Evolutionary conservation across 2,113 vertebrate species (phyloP), one percentile per base, ranked within the genome.

Genomic region (Chinchilla lanigera): DNA sequence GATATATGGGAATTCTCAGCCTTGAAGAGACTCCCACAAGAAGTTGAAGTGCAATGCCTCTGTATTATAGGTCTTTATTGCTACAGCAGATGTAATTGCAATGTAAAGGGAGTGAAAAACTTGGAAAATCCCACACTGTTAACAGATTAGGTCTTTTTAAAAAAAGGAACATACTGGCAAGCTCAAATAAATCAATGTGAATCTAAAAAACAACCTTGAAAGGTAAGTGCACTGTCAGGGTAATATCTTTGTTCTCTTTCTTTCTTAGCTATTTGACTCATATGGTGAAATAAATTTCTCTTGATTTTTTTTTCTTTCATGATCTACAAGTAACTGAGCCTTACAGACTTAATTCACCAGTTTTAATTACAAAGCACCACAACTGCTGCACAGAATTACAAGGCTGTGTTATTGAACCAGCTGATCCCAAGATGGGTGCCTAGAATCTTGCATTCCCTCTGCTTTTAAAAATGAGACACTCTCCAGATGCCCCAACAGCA

Each of bases 81-180:
- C 94, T 86, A 73, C 12, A 86, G 90, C 61, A 97, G 98, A 97
- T 97, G 95, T 95, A 98, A 98, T 97, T 97, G 85, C 54, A 97
- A 93, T 97, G 85, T 90, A 75, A 97, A 52, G 88, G 92, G 95
- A 98, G 95, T 94, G 41, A 95, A 96, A 97, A 96, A 96, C 93
- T 92, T 96, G 81, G 96, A 97, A 98, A 97, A 98, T 80, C 92
- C 96, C 96, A 97, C 96, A 97, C 93, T 86, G 96, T 97, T 98
- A 98, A 95, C 97, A 98, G 97, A 97, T 97, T 97, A 97, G 97
- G 60, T 97, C 95, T 97, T 95, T 97, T 97, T 94, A 78, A 86
- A 56, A 94, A 96, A 97, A 93, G 71, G 90, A 96, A 96, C 90
- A 96, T 93, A 86, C 63, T 86, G 17, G 82, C 87, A 92, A 97